Evolutionary conservation across 2,797 vertebrate genomes (phyloP).

Genomic region (Leptatherina wallacei): DNA sequence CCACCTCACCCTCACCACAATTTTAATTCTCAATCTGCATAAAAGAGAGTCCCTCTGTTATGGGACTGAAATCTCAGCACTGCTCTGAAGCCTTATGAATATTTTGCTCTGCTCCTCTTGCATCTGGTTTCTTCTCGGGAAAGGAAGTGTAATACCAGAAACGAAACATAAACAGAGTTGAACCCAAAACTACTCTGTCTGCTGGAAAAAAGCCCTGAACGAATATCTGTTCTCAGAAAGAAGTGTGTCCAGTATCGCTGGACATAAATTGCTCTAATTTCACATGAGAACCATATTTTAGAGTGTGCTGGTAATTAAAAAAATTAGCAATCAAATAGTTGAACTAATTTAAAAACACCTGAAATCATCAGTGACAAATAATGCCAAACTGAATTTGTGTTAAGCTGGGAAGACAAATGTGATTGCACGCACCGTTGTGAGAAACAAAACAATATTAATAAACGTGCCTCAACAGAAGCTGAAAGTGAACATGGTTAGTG

Average conservation of each 20-base stretch:
- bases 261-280: neutral
- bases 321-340: no score
- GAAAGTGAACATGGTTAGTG: neutral
- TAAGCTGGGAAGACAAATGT: no score
- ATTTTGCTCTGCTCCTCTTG: constrained; percentile 43
- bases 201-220: no score
- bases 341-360: no score
- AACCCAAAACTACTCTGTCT: neutral
- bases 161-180: neutral
- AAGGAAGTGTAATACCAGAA: constrained; percentile 10
- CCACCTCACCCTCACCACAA: constrained; percentile 15
- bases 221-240: no score
- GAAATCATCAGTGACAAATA: no score
- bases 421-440: no score
- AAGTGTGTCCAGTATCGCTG: no score
- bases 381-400: no score
- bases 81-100: constrained; percentile 39
- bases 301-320: no score
- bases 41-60: constrained; percentile 31
- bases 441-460: no score
- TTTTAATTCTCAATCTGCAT: constrained; percentile 30
- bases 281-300: neutral
- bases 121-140: neutral
- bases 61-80: constrained; percentile 46
- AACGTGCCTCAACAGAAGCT: no score